Base-by-base conservation (phyloP, 2,888 invertebrate genomes). In the Philereme vetulata region DNA sequence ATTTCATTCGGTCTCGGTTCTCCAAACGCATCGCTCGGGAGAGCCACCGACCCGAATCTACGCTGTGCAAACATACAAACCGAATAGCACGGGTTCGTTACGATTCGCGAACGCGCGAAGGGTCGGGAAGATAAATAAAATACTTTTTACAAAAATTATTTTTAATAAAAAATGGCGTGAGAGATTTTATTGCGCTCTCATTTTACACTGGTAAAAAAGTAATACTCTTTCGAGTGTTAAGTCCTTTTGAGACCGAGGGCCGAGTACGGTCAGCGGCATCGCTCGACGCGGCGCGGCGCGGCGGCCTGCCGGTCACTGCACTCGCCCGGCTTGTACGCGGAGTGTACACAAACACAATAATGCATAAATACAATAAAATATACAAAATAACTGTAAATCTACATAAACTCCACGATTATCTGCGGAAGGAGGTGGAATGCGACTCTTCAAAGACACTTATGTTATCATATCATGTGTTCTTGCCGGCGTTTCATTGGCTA, bases 171-270 rank as follows among this genome's bases (percentile, higher is more conserved):
- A 58, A 66, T 64, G 69, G 62, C 64, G 33, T 62, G 64, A 67
- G 67, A 67, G 61, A 64, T 61, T 65, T 64, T 62, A 64, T 66
- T 66, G 64, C 67, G 66, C 69, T 67, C 69, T 67, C 69, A 66
- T 61, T 60, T 53, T 43, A 67, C 62, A 63, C 55, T 55, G 53
- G 64, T 57, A 57, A 54, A 63, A 50, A 62, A 63, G 62, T 56
- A 51, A 62, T 56, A 38, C 43, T 47, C 21, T 33, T 44, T 21
- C 33, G 9, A 40, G 50, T 51, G 49, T 11, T 4, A 35, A 33
- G 60, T 65, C 51, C 44, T 44, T 46, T 11, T 7, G 21, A 34
- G 38, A 8, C 9, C 34, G 21, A 21, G 38, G 6, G 11, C 34
- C 34, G 21, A 35, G 53, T 7, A 11, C 45, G 21, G 33, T 10